Percentiles rank a stretch among this genome's conserved stretches.
phyloP scores from a whole-genome alignment of 2,888 invertebrate species.

The Drosophila subsilvestris region DNA sequence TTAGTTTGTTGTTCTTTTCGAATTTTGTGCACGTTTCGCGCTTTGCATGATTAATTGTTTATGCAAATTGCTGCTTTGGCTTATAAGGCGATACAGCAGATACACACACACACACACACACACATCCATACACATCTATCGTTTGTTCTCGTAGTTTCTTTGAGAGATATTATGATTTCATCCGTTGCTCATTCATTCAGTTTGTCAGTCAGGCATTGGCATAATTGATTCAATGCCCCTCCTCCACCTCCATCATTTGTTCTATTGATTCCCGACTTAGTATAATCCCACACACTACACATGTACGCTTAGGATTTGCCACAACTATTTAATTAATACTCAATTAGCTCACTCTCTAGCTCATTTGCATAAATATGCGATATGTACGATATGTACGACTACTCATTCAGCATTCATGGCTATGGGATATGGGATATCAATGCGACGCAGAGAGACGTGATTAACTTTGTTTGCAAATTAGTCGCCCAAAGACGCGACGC shows the following conservation, averaged over 20 bases:
- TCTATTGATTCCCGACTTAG: conserved; percentile 36
- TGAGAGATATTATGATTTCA: conserved; percentile 8
- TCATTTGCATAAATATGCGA: conserved; percentile 70
- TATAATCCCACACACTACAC: conserved; percentile 54
- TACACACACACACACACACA: neutral
- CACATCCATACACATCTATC: conserved; percentile 9
- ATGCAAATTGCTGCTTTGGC: conserved; percentile 68
- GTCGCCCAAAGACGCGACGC: conserved; percentile 39
- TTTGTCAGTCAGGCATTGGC: conserved; percentile 22
- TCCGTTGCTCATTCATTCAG: neutral
- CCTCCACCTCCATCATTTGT: conserved; percentile 8
- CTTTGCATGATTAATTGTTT: conserved; percentile 77
- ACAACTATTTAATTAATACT: conserved; percentile 65
- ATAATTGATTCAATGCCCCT: conserved; percentile 59
- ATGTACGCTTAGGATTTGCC: conserved; percentile 49
- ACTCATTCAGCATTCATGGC: conserved; percentile 51
- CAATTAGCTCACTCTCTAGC: conserved; percentile 64
- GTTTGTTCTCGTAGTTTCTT: conserved; percentile 13
- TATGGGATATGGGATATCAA: conserved; percentile 45
- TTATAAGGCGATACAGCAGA: conserved; percentile 47
- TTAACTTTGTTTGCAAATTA: conserved; percentile 69
- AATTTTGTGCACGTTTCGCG: conserved; percentile 74
- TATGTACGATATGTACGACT: conserved; percentile 39
- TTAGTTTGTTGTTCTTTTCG: conserved; percentile 53
- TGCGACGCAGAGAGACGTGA: conserved; percentile 57